Evolutionary conservation across 2,113 vertebrate species (phyloP).

Genomic region (Coracopsis vasa): DNA sequence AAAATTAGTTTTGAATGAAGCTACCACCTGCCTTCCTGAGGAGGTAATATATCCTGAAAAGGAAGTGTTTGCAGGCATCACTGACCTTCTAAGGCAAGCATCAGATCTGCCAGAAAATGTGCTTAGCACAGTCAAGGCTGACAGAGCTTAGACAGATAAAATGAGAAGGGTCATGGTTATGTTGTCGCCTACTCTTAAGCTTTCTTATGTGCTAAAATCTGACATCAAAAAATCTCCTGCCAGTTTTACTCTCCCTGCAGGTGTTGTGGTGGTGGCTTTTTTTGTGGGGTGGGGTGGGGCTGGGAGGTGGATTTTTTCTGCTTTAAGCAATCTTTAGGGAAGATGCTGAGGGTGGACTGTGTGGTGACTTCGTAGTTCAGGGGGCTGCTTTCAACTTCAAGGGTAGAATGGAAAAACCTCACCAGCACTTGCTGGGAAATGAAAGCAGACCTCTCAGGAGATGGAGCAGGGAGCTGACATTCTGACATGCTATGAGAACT

Average conservation of each 20-base stretch:
- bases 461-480: neutral
- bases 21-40: slow-evolving; percentile 11
- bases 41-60: neutral
- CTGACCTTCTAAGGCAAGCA: neutral
- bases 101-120: neutral
- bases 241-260: neutral
- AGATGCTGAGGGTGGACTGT: neutral
- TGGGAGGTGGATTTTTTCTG: neutral
- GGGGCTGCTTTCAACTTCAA: neutral
- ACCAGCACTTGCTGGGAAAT: neutral
- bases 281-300: no score
- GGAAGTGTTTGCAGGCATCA: neutral
- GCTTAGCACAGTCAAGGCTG: neutral
- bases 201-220: slow-evolving; percentile 1
- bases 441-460: neutral
- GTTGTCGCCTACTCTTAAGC: neutral
- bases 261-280: neutral
- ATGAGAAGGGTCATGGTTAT: neutral
- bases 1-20: slow-evolving; percentile 41
- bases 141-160: neutral
- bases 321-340: neutral
- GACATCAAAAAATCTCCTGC: neutral
- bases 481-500: neutral
- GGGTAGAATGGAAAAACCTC: neutral
- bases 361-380: neutral